Evolutionary conservation across 2,113 vertebrate species (phyloP), one percentile per base, ranked within the genome.

Genomic region (Charadrius vociferus): DNA sequence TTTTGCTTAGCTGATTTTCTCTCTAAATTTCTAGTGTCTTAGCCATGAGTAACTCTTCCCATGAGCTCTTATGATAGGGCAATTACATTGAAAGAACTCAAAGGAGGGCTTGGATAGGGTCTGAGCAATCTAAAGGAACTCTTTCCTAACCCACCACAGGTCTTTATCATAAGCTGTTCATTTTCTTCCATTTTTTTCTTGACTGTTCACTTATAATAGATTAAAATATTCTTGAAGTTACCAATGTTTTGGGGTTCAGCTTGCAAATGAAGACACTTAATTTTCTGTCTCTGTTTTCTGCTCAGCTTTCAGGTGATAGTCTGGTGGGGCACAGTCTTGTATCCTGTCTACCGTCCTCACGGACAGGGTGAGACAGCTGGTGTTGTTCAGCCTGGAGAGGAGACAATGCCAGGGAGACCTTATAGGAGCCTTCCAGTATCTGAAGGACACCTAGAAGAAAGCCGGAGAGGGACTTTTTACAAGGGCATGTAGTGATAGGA

Each of bases 121-220:
- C 22, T 75, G 26, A 82, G 12, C 1, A 0, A 62, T 80, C 32
- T 58, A 82, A 68, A 63, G 7, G 5, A 73, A 27, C 7, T 53
- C 21, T 37, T 72, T 68, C 7, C n/a, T 75, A 59, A 82, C 6
- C 10, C n/a, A 30, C 24, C 61, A 50, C 50, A 75, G 9, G 39
- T 27, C 6, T 78, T 39, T 30, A 43, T 36, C 16, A 24, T 20
- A 34, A 49, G 0, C 1, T 4, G 5, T 52, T 61, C 0, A 26
- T 86, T 70, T 66, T 80, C 30, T 47, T 61, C 22, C 7, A 52
- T 72, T 91, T 90, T 73, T 30, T 24, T 74, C 14, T 49, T 78
- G 12, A 62, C 58, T 81, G 4, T 55, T 67, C 37, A 62, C 6
- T 75, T 80, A 21, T 21, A 23, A n/a, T 2, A 34, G 26, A 43